Evolutionary conservation across 2,113 vertebrate species (phyloP).

Genomic region (Eulacestoma nigropectus): DNA sequence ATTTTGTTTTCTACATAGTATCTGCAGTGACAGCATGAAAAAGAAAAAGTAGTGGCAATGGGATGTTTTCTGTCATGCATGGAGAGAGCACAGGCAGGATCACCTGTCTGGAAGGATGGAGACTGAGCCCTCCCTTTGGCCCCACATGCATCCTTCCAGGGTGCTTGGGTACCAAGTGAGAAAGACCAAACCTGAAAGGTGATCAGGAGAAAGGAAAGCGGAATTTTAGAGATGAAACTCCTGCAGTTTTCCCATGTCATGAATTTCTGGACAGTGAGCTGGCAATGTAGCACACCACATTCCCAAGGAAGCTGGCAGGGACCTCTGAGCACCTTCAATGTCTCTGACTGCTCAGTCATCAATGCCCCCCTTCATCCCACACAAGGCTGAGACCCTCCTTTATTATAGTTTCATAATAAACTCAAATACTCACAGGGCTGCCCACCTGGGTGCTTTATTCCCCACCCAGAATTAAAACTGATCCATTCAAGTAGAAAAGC

Average conservation of each 20-base stretch:
- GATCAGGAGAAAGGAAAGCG: not conserved
- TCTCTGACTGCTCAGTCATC: not conserved
- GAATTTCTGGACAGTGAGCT: not conserved
- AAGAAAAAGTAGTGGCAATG: not conserved
- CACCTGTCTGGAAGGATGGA: not conserved
- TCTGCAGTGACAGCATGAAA: not conserved
- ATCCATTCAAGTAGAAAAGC: not conserved
- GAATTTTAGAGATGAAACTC: not conserved
- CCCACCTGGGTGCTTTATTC: not conserved
- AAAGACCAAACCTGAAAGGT: not conserved
- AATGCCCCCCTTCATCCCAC: not conserved
- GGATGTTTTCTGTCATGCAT: not conserved
- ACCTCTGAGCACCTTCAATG: not conserved
- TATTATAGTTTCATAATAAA: not conserved
- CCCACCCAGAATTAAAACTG: not conserved
- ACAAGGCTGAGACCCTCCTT: not conserved
- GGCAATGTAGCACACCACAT: fast-evolving
- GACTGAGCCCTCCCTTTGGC: not conserved
- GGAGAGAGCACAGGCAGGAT: not conserved
- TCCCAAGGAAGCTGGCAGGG: not conserved
- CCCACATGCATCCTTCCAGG: not conserved
- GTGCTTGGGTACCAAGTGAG: not conserved
- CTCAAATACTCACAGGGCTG: not conserved
- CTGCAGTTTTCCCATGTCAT: not conserved
- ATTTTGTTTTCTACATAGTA: not conserved